Base-by-base conservation (phyloP, 2,797 vertebrate species). In the Eospalax fontanierii region DNA sequence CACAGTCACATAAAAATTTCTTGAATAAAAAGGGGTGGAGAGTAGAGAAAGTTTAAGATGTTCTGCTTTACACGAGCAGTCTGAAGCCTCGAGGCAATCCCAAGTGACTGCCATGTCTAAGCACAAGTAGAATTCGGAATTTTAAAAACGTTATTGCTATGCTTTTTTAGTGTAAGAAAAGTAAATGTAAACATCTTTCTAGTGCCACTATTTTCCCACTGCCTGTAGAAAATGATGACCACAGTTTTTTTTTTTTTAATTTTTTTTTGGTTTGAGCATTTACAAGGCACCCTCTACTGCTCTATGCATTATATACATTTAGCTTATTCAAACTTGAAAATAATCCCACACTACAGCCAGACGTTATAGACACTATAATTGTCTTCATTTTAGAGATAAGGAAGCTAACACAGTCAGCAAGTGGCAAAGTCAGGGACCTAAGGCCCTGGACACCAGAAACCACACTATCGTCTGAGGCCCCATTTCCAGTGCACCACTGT, bases 151-250 rank as follows among this genome's bases (percentile, higher is more conserved):
- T 43, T 40, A 35, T 35, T 22, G 10, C 8, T 40, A 5, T 82
- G 40, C 80, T 87, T 95, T 73, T 89, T 76, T 40, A 79, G 85
- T 16, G 16, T 40, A 94, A 21, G 46, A 50, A 76, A 94, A 30
- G 10, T 6, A 90, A 87, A 89, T 71, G 26, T 6, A 57, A 50
- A 50, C 46, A 4, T 84, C 74, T 61, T 84, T 79, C 86, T 63
- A 71, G 43, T 57, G 21, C 33, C 6, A 21, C 11, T 46, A 68
- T 76, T 71, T 50, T 59, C 40, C 88, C 33, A 54, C 24, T 63
- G 35, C 10, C 46, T 43, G 46, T 14, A 65, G 87, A 81, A 85
- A 63, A 26, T 18, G 30, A 78, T 35, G 28, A 87, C 50, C 7
- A 11, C 46, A 50, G 46, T 11, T 78, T 1, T 30, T 6, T 1